Evolutionary conservation across 2,113 vertebrate species (phyloP), one percentile per base, ranked within the genome.

Genomic region (Lethenteron camtschaticum): DNA sequence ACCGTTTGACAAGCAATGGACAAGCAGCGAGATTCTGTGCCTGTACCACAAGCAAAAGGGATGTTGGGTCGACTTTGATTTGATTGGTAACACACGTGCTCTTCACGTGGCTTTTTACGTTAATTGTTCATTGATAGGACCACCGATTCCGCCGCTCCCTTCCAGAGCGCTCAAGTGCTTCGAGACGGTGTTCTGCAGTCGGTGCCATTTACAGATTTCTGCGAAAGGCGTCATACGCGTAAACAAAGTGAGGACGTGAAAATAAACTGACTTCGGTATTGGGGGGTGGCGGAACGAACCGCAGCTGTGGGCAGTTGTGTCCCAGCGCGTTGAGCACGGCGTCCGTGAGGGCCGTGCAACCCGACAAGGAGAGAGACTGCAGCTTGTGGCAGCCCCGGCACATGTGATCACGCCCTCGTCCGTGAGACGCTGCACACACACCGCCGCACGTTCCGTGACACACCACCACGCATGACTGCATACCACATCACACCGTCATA

Each of bases 241-340:
- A n/a, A 66, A 24, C 63, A 16, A 66, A 24, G 9, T 66, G 24
- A 66, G 63, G 63, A 8, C n/a, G 9, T 1, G n/a, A 11, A 66
- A 66, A 66, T 11, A 5, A 63, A n/a, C n/a, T 66, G 10, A 20
- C 63, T 20, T 16, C n/a, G 2, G 63, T 8, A 66, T 66, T 20
- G n/a, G n/a, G 20, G 24, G 60, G 60, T 14, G 14, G 10, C 10
- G 20, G 63, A 20, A 20, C 63, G 20, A 66, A 92, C 88, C 90
- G 89, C 70, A 92, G 81, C 76, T 81, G 77, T 4, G 88, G 86
- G 78, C 88, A 92, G 81, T 92, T 92, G 71, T 90, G 78, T 74
- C 87, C 88, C 78, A 92, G 82, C 55, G 88, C 87, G 18, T 84
- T 87, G 73, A 92, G 83, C 57, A 87, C 88, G 75, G 87, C 85